phyloP scores from a whole-genome alignment of 2,797 vertebrate species.

The Lepidocolaptes lacrymiger region DNA sequence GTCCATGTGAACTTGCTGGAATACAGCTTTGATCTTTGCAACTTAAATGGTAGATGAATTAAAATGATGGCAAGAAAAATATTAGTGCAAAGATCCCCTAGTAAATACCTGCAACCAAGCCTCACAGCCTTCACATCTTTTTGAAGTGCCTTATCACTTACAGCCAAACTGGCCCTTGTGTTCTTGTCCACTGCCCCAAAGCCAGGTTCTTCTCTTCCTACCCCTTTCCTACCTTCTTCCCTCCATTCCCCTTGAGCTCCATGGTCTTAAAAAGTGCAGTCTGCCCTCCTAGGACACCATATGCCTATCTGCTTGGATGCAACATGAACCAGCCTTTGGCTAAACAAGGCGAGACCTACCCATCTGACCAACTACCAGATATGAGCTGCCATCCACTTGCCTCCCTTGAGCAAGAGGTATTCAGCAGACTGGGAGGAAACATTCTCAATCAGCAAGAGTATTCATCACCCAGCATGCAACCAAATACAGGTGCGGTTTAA shows the following conservation, averaged over 20 bases:
- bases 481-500: background rate
- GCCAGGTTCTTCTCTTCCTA: background rate
- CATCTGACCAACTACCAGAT: background rate
- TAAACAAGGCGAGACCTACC: background rate
- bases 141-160: background rate
- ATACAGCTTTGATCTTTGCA: constrained; percentile 23
- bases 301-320: background rate
- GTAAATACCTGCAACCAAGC: background rate
- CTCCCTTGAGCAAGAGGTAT: background rate
- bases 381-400: background rate
- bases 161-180: background rate
- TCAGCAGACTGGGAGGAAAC: background rate
- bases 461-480: rapidly evolving
- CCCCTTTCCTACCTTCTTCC: background rate
- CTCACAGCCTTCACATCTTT: background rate
- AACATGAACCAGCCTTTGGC: background rate
- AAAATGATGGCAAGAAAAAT: constrained; percentile 33
- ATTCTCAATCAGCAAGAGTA: background rate
- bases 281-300: background rate
- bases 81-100: constrained; percentile 15
- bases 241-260: background rate
- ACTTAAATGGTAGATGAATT: constrained; percentile 33
- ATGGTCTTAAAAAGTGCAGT: rapidly evolving
- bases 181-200: background rate
- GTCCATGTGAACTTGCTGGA: constrained; percentile 51